Evolutionary conservation across 2,888 invertebrate species (phyloP).

Genomic region (Lordiphosa fenestrarum): DNA sequence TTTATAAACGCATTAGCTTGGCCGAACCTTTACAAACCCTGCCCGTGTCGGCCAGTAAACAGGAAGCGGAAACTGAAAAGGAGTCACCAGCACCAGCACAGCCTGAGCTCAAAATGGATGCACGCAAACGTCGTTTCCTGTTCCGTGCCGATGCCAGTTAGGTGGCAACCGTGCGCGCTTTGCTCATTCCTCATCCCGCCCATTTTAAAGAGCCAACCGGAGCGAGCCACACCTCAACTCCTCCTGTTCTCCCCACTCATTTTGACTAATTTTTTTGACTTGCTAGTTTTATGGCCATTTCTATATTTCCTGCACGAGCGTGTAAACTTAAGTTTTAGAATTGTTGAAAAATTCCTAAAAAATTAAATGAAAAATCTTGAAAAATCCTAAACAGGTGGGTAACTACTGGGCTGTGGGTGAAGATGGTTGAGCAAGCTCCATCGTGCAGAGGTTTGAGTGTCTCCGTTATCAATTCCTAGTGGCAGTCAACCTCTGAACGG

Average conservation of each 20-base stretch:
- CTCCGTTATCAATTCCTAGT: conserved; percentile 27
- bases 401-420: background rate
- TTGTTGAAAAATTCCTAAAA: conserved; percentile 43
- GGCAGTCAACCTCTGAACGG: conserved; percentile 66
- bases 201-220: conserved; percentile 10
- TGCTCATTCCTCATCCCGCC: conserved; percentile 29
- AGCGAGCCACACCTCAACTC: conserved; percentile 15
- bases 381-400: conserved; percentile 28
- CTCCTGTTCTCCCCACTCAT: conserved; percentile 43
- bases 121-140: conserved; percentile 81
- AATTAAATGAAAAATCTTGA: conserved; percentile 36
- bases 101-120: conserved; percentile 79
- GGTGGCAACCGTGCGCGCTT: background rate
- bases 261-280: conserved; percentile 51
- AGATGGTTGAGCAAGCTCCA: conserved; percentile 44
- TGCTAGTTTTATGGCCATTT: conserved; percentile 64
- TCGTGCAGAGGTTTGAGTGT: conserved; percentile 75
- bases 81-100: conserved; percentile 72
- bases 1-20: conserved; percentile 63
- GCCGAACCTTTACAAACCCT: conserved; percentile 45
- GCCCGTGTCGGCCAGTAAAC: conserved; percentile 52
- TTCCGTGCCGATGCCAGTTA: conserved; percentile 79
- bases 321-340: conserved; percentile 58
- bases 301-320: conserved; percentile 23
- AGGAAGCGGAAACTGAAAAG: conserved; percentile 34